Evolutionary conservation across 2,797 vertebrate genomes (phyloP), one percentile per base, ranked within the genome.

Genomic region (Capromys pilorides): DNA sequence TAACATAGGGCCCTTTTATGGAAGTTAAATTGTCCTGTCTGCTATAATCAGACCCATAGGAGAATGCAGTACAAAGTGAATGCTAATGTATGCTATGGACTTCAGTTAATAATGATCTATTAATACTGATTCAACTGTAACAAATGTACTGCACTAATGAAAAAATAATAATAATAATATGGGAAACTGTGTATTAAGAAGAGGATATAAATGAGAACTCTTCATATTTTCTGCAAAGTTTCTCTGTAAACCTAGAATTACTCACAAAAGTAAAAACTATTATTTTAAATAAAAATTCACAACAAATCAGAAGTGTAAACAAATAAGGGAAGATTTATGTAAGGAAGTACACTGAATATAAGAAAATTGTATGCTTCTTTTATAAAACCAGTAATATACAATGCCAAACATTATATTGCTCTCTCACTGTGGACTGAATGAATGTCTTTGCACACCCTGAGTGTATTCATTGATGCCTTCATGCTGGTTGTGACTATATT

Each of bases 81-180:
- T 2, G 18, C 18, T 66, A 88, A 81, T 22, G 6, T 51, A 51
- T 88, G 59, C 45, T 77, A 80, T 81, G 59, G 1, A n/a, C 19
- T 81, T 88, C 54, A 86, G 26, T 45, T 83, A 64, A 83, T 64
- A 28, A 91, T 49, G 54, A 51, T 61, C 24, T 82, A 45, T 45
- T 91, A 77, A 77, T 89, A 78, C 45, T 89, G 22, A 18, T 66
- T 67, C 79, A 62, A 36, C 80, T 64, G 9, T 94, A 66, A 75
- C 4, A 77, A 82, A 84, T 64, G 7, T 84, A 79, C 26, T 71
- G 1, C 16, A n/a, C 16, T 79, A 88, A 80, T 75, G 57, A 73
- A 94, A 94, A 73, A 62, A 22, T 84, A 7, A n/a, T n/a, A n/a
- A n/a, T 79, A 80, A 41, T 59, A 91, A 71, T 71, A 73, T 28